Evolutionary conservation across 2,888 invertebrate genomes (phyloP).

Genomic region (Rutpela maculata): DNA sequence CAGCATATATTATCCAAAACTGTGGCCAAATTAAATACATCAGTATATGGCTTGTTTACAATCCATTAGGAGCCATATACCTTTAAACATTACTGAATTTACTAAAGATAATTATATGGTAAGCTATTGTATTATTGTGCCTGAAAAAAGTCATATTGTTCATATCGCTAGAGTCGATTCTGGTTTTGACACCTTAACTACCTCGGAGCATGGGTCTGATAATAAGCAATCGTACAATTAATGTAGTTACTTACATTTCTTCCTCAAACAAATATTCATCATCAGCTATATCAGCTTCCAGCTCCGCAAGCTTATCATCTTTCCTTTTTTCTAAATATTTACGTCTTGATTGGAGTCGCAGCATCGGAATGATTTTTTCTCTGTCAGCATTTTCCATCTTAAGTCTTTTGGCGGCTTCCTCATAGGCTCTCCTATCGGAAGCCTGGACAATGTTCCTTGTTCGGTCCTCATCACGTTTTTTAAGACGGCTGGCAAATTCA

Average conservation of each 20-base stretch:
- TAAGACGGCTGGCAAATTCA: slow-evolving; percentile 92
- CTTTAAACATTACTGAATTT: no score
- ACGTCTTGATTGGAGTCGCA: slow-evolving; percentile 92
- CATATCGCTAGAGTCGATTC: no score
- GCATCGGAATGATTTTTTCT: slow-evolving; percentile 89
- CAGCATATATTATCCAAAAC: no score
- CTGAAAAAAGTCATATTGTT: no score
- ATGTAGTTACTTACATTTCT: slow-evolving; percentile 81
- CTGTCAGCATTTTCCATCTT: slow-evolving; percentile 91
- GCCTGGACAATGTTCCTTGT: slow-evolving; percentile 86
- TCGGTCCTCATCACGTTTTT: slow-evolving; percentile 91
- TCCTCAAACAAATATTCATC: slow-evolving; percentile 97
- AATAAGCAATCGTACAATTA: no score
- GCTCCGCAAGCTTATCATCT: slow-evolving; percentile 95
- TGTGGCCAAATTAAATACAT: no score
- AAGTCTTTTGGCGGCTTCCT: slow-evolving; percentile 93
- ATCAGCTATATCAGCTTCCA: slow-evolving; percentile 96
- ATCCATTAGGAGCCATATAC: no score
- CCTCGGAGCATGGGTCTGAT: no score
- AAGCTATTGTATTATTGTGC: no score
- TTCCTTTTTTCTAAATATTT: slow-evolving; percentile 97
- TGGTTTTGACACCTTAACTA: no score
- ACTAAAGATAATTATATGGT: no score
- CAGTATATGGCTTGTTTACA: no score
- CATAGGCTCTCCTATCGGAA: slow-evolving; percentile 82